Evolutionary conservation across 2,113 vertebrate species (phyloP), one percentile per base, ranked within the genome.

Genomic region (Felis catus): DNA sequence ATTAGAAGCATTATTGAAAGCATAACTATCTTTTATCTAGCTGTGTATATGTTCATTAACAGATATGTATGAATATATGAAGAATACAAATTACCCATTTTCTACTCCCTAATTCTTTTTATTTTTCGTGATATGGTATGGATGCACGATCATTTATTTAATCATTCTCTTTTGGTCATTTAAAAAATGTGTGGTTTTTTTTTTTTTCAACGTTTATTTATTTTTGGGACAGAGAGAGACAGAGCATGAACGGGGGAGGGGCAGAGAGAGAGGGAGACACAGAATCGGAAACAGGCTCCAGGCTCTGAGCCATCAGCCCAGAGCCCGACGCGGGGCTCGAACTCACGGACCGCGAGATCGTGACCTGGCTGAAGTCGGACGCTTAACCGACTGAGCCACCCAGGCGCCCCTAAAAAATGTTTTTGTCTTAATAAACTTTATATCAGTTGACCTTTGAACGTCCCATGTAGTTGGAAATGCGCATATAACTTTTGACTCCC

Each of bases 1-100:
- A 76, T 81, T 90, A 85, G 45, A 79, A 89, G 65, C 41, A 73
- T 65, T 74, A 63, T 63, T 74, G 16, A 85, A 84, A 81, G 23
- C 16, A 84, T 73, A 89, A 81, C 51, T 65, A 33, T 61, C 19
- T 74, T 91, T 91, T 79, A 73, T 71, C 68, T 63, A 92, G 31
- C 27, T 68, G 45, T 13, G 74, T 61, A 63, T 21, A 21, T 55
- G 11, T 91, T 45, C 55, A 36, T 53, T 53, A 83, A 83, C 16
- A 88, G 45, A n/a, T 39, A 70, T 63, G 41, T 88, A 74, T 87
- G 82, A 29, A 65, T 66, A 78, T 10, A 16, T 95, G 41, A 84
- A 90, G 33, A 86, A 74, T 94, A 84, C 84, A 94, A 93, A 91
- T 80, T 45, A 92, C 4, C 31, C 31, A 92, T 83, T 76, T 74